A percentile compares a stretch with the other conserved stretches of the same genome.
phyloP scores from a whole-genome alignment of 2,888 invertebrate species.

The Bellardia bayeri region DNA sequence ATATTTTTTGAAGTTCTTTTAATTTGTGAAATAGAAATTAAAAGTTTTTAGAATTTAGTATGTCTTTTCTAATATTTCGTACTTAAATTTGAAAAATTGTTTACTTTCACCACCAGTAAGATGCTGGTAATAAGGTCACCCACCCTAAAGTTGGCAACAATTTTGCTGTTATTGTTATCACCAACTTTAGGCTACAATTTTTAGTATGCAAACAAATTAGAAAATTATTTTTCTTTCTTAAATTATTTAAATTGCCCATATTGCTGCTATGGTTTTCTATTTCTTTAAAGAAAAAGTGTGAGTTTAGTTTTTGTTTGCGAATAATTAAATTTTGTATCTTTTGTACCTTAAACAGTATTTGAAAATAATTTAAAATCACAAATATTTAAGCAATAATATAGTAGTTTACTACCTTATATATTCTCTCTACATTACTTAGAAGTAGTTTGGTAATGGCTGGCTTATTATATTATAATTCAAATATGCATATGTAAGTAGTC shows the following conservation, averaged over 20 bases:
- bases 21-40: not conserved
- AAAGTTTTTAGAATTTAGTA: too few relatives aligned
- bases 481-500: too few relatives aligned
- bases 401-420: too few relatives aligned
- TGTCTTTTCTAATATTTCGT: not conserved
- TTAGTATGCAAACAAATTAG: not conserved
- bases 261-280: not conserved
- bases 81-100: not conserved
- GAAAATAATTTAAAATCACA: too few relatives aligned
- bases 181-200: not conserved
- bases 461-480: too few relatives aligned
- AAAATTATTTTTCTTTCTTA: not conserved
- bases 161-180: not conserved
- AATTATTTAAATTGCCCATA: not conserved
- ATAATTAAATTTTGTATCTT: not conserved
- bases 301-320: not conserved
- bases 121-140: not conserved
- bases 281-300: not conserved
- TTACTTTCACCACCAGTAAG: not conserved
- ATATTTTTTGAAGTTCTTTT: not conserved
- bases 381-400: too few relatives aligned
- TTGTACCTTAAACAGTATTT: too few relatives aligned
- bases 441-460: too few relatives aligned
- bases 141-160: conserved; percentile 9
- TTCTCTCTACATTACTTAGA: too few relatives aligned